A percentile compares a stretch with the other conserved stretches of the same genome.
These are phyloP conservation scores for Dicycla oo DNA, from an alignment of 2,888 invertebrate genomes.

Conservation along the genomic window DNA sequence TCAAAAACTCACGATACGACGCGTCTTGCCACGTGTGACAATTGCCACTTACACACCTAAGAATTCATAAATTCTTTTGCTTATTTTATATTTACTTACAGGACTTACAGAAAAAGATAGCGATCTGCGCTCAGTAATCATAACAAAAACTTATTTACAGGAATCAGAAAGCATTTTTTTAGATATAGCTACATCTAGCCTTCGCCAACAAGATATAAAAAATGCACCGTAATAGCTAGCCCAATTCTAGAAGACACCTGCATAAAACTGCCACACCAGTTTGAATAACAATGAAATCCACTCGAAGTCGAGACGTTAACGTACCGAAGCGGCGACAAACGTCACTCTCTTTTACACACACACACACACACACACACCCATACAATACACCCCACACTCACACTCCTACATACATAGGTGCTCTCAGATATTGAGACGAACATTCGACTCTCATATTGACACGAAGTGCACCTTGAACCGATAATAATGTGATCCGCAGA, in stretches of 20 bases:
- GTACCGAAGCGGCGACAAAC: constrained; percentile 56
- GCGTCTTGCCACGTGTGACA: not conserved
- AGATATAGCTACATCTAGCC: not conserved
- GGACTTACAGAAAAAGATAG: not conserved
- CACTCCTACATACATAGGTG: constrained; percentile 46
- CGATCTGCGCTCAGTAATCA: not conserved
- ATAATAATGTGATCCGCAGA: constrained; percentile 69
- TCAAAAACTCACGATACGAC: not conserved
- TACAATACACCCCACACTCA: constrained; percentile 54
- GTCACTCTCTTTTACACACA: constrained; percentile 64
- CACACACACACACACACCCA: constrained; percentile 52
- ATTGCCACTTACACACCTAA: not conserved
- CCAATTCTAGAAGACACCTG: constrained; percentile 18
- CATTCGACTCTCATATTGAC: constrained; percentile 70
- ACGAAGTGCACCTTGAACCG: constrained; percentile 65
- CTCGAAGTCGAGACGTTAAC: constrained; percentile 62
- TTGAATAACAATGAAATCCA: constrained; percentile 77
- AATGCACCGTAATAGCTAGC: not conserved
- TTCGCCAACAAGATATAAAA: not conserved
- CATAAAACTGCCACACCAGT: constrained; percentile 28
- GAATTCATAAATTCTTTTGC: not conserved
- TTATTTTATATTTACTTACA: not conserved
- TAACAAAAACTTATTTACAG: not conserved
- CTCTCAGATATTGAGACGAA: constrained; percentile 74
- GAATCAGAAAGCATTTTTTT: not conserved